These are phyloP conservation scores for Tubiluchus corallicola DNA, from an alignment of 2,888 invertebrate genomes.

Conservation along the genomic window DNA sequence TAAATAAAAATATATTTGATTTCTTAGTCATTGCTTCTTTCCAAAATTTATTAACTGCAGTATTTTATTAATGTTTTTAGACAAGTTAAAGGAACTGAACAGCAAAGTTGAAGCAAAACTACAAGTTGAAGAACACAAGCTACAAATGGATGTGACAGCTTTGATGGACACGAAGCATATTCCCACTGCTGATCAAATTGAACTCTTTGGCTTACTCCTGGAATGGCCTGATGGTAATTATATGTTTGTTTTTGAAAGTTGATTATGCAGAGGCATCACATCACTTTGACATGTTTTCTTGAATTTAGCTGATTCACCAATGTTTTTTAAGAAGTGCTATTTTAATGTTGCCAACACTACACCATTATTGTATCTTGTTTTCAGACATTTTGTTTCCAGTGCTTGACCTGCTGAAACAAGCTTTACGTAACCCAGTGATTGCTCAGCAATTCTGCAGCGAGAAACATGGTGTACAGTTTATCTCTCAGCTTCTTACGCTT, in stretches of 20 bases:
- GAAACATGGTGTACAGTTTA: constrained; percentile 22
- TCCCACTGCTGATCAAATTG: constrained; percentile 32
- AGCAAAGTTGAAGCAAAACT: constrained; percentile 22
- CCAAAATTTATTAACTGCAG: too few species aligned
- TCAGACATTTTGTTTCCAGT: constrained; percentile 64
- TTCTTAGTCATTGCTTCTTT: too few species aligned
- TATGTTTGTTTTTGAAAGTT: too few species aligned
- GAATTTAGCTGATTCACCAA: too few species aligned
- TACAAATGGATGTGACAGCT: constrained; percentile 40
- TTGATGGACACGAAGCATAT: constrained; percentile 28
- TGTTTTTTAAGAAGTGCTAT: too few species aligned
- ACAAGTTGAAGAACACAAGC: constrained; percentile 36
- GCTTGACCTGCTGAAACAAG: constrained; percentile 64
- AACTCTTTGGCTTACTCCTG: constrained; percentile 41
- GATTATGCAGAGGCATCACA: too few species aligned
- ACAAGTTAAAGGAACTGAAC: constrained; percentile 18
- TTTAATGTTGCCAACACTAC: too few species aligned
- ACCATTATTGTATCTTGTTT: constrained; percentile 16
- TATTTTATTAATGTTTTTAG: constrained; percentile 17
- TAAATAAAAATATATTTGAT: too few species aligned
- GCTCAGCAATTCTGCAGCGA: constrained; percentile 35
- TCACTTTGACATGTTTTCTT: too few species aligned
- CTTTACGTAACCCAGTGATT: constrained; percentile 48
- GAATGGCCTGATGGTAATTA: constrained; percentile 53
- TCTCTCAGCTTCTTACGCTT: constrained; percentile 21